phyloP scores from a whole-genome alignment of 2,113 vertebrate species.

The Junco hyemalis region DNA sequence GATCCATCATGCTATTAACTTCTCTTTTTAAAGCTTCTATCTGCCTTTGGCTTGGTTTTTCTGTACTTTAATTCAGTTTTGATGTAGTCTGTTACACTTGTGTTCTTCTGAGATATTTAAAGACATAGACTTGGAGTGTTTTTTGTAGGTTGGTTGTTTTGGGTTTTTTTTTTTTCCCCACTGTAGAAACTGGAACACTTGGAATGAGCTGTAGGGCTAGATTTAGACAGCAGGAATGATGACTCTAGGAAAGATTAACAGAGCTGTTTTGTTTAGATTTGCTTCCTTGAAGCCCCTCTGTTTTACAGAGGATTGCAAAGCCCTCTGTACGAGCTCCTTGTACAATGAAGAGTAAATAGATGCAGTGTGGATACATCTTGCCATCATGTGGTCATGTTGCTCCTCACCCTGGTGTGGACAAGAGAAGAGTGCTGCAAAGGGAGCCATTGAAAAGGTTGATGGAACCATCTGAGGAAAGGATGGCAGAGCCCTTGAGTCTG shows the following conservation, averaged over 20 bases:
- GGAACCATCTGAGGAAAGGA: neutral
- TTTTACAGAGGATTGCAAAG: neutral
- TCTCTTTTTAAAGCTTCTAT: neutral
- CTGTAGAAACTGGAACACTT: neutral
- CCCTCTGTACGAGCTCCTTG: neutral
- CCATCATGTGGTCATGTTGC: neutral
- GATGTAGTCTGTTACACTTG: neutral
- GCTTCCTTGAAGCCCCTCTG: neutral
- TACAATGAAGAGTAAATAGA: neutral
- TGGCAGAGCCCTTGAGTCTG: neutral
- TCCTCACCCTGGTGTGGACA: neutral
- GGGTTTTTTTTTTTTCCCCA: accelerated
- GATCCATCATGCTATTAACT: neutral
- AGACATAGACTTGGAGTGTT: neutral
- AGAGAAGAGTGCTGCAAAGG: neutral
- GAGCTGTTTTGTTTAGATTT: neutral
- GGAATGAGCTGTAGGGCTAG: neutral
- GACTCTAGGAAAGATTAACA: neutral
- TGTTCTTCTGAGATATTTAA: neutral
- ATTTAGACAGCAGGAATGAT: neutral
- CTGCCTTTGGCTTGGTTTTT: neutral
- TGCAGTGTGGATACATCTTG: neutral
- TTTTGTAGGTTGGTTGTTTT: neutral
- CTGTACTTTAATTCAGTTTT: neutral
- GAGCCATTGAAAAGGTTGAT: neutral